A percentile compares a stretch with the other conserved stretches of the same genome.
Evolutionary conservation across 2,113 vertebrate genomes (phyloP).

Genomic region (Albula glossodonta): DNA sequence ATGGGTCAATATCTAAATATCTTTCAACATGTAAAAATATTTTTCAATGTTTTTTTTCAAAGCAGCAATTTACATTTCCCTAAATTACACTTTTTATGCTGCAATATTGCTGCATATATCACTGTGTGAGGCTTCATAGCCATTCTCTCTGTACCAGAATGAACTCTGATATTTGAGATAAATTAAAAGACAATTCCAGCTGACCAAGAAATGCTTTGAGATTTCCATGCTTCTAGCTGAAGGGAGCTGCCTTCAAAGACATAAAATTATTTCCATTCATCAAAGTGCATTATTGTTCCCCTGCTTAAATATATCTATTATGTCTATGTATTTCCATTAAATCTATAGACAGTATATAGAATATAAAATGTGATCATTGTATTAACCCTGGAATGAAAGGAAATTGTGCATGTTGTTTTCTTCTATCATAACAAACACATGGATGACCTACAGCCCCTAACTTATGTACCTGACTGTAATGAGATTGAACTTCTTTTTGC

Average conservation of each 20-base stretch:
- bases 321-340: too few relatives aligned
- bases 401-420: too few relatives aligned
- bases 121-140: background rate
- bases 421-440: too few relatives aligned
- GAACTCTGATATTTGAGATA: background rate
- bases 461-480: background rate
- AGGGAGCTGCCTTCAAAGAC: background rate
- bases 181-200: background rate
- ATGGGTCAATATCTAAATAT: background rate
- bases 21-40: too few relatives aligned
- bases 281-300: background rate
- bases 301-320: background rate
- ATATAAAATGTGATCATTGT: too few relatives aligned
- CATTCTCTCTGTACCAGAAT: background rate
- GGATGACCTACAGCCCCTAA: too few relatives aligned
- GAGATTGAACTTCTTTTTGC: background rate
- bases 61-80: too few relatives aligned
- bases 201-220: too few relatives aligned
- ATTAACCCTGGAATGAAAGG: too few relatives aligned
- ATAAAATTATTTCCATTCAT: background rate
- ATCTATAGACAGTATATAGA: too few relatives aligned
- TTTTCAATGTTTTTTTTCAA: too few relatives aligned
- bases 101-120: background rate
- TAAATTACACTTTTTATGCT: too few relatives aligned
- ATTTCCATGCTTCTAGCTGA: background rate